Conservation (phyloP, 2,888 invertebrate genomes). For the Adelognathus sp. region DNA sequence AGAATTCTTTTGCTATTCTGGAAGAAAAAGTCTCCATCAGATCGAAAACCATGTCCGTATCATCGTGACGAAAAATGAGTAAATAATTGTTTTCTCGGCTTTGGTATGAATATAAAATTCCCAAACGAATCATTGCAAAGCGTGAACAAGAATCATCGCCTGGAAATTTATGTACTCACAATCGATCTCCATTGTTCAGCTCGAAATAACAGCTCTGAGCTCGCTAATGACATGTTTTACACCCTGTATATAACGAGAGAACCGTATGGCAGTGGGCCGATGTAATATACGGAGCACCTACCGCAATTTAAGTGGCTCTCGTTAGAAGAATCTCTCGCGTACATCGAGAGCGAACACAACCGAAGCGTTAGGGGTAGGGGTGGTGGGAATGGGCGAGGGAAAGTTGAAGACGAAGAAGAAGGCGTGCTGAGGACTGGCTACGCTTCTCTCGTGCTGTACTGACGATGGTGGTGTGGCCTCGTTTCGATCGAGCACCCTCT, state of each 20-base stretch:
- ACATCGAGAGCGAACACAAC: slow-evolving; percentile 40
- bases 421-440: slow-evolving; percentile 5
- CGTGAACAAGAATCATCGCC: neutral
- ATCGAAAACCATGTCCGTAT: too few relatives aligned
- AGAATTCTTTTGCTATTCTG: too few relatives aligned
- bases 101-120: too few relatives aligned
- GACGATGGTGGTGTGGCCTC: slow-evolving; percentile 54
- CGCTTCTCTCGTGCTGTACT: slow-evolving; percentile 48
- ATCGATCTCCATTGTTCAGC: neutral
- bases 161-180: neutral
- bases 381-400: neutral
- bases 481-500: slow-evolving; percentile 57
- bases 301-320: slow-evolving; percentile 37
- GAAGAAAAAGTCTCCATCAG: too few relatives aligned
- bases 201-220: neutral
- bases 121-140: neutral
- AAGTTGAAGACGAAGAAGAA: neutral
- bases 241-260: neutral
- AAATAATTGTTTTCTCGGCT: too few relatives aligned
- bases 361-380: slow-evolving; percentile 32
- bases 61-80: too few relatives aligned
- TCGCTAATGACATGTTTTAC: neutral
- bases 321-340: slow-evolving; percentile 48
- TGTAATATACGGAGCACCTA: neutral
- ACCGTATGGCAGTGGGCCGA: too few relatives aligned